Base-by-base conservation (phyloP, 1,140 invertebrate species). In the Trichonephila clavata region DNA sequence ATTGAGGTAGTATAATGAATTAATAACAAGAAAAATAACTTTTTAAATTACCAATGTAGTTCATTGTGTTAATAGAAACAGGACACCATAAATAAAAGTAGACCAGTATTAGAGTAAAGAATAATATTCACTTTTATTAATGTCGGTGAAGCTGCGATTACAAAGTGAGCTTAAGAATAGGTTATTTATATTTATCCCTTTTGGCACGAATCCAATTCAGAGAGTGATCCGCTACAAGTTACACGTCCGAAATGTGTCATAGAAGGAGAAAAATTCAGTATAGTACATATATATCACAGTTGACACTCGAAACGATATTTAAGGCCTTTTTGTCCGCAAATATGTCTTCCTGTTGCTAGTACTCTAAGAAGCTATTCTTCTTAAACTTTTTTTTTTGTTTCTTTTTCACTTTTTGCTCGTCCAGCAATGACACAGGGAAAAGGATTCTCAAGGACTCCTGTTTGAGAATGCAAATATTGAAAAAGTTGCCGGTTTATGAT, bases 91-190 rank as follows among this genome's bases (percentile, higher is more conserved):
- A 50, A 50, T 50, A 50, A 50, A 83, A n/a, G 65, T 5, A 63
- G 32, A 83, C 59, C 18, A 39, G 84, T 27, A 87, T 27, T 92
- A n/a, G 68, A 93, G 68, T 93, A 80, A 93, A 93, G 92, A 93
- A 93, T 93, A 93, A 93, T 93, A 93, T 93, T 81, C 86, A 87
- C 65, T 93, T 90, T 93, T 87, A 87, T 93, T 87, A 93, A 87
- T 87, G 65, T 81, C 65, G 71, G 86, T 93, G 92, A 93, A 93
- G 92, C 92, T 77, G 84, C 92, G 60, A 93, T 93, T 93, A 93
- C 92, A 93, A 93, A 93, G 92, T 93, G 92, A 87, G 83, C 86
- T 86, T 68, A 93, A 93, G 92, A 93, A 93, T 87, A 93, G 83
- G 84, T 65, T 90, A 80, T 80, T 81, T 80, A 43, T 89, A n/a